Evolutionary conservation across 1,140 invertebrate species (phyloP), one percentile per base, ranked within the genome.

Genomic region (Dendrolimus kikuchii): DNA sequence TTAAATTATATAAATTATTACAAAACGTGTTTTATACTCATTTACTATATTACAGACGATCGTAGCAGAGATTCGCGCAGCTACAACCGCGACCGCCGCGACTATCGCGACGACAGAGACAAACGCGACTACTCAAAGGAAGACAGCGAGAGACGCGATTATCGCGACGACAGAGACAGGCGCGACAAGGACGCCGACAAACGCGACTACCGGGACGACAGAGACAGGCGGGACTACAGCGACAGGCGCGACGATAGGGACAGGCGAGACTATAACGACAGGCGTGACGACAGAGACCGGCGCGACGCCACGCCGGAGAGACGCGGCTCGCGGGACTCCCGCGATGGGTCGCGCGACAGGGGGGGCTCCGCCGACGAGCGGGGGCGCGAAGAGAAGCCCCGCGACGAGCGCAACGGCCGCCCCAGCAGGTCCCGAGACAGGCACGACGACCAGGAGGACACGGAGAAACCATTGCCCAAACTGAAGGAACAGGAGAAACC

Each of bases 401-500:
- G 49, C 23, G 40, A 38, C 40, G 45, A 7, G 38, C 58, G 50
- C n/a, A 51, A 44, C 5, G 59, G 49, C 38, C 23, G 55, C 8
- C 55, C 55, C 37, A 71, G 74, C 49, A 71, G 74, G 47, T 68
- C 69, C 38, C 66, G 76, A 7, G 77, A 81, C 53, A 53, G 78
- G 60, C 69, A 61, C 66, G 86, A 68, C 55, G 71, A 79, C 42
- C 54, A 59, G 39, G 82, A 87, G 6, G 88, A 90, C 51, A 66
- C 86, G 6, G 88, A 90, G 49, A 66, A 67, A 49, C 87, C 87
- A 53, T 79, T 91, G 87, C 90, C 90, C 63, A 91, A 91, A 60
- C 78, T 89, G 60, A 90, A 89, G 64, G 90, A 92, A 68, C 89
- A 90, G 61, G 88, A 90, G 77, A 87, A 89, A 83, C 90, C 90